Base-by-base conservation (phyloP, 1,140 invertebrate species). In the Teleopsis dalmanni region DNA sequence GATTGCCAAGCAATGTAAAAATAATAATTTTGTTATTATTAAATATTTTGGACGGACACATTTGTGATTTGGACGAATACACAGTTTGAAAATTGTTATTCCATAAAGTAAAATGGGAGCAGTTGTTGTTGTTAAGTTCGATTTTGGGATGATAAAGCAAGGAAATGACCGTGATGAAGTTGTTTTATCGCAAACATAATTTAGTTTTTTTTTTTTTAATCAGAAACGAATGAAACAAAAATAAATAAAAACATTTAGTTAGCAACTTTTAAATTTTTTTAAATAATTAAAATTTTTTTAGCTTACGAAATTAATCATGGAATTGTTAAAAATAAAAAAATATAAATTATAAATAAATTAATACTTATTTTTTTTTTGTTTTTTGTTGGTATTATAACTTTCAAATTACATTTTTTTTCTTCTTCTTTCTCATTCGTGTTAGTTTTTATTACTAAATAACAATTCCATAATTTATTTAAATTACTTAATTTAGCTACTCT, bases 81-180 rank as follows among this genome's bases (percentile, higher is more conserved):
- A 19, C n/a, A 45, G 14, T 22, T 33, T 14, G 4, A 34, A 31
- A n/a, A n/a, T n/a, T n/a, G n/a, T n/a, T 16, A 35, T 46, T 46
- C 16, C 3, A 21, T 35, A 35, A 36, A 47, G 48, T 53, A 51
- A 46, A 41, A 50, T 52, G 37, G 35, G 49, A 49, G 46, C 11
- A 21, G 14, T 6, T 43, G 27, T 13, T 29, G 11, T 18, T 31
- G 25, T 43, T n/a, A n/a, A n/a, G n/a, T n/a, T n/a, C n/a, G n/a
- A n/a, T n/a, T 56, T 36, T 53, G 54, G 59, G 56, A 62, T 65
- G 57, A 63, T 65, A 60, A 42, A 62, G 64, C 49, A 44, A 46
- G 64, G 64, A 57, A 63, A 67, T 68, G 64, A 59, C 64, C 65
- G 67, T 67, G 61, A 67, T 67, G 64, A 59, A 63, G 58, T 58